A percentile compares a stretch with the other conserved stretches of the same genome.
phyloP scores from a whole-genome alignment of 1,140 invertebrate genomes.

The Calephelis nemesis region DNA sequence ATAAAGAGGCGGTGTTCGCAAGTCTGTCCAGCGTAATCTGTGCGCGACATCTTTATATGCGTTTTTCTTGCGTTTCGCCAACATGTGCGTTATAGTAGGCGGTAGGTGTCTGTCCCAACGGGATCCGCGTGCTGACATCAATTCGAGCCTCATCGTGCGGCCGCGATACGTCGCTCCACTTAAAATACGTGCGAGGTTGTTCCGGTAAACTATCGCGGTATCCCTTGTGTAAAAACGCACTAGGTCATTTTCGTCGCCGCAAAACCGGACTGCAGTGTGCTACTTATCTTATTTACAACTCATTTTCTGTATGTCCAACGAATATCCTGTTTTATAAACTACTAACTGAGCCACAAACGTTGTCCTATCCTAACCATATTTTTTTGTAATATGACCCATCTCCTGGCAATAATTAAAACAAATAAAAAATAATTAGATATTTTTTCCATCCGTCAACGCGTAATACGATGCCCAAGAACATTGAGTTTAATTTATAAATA shows the following conservation, averaged over 20 bases:
- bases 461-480: too few species aligned
- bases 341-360: too few species aligned
- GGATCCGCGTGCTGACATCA: conserved; percentile 70
- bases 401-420: too few species aligned
- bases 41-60: conserved; percentile 62
- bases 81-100: conserved; percentile 64
- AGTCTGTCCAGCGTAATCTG: conserved; percentile 63
- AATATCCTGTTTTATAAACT: neutral
- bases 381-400: too few species aligned
- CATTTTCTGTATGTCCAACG: neutral
- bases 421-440: too few species aligned
- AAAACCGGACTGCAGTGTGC: conserved; percentile 1
- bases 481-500: too few species aligned
- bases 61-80: conserved; percentile 49
- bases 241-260: conserved; percentile 11
- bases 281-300: conserved; percentile 8
- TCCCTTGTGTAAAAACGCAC: conserved; percentile 15
- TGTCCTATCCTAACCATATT: too few species aligned
- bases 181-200: conserved; percentile 69
- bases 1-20: conserved; percentile 50
- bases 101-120: conserved; percentile 70
- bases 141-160: conserved; percentile 72
- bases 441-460: too few species aligned
- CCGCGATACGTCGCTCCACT: conserved; percentile 73
- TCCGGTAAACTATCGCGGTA: conserved; percentile 59